These are phyloP conservation scores for Leucoraja ocellata DNA, from an alignment of 2,797 vertebrate genomes.

Conservation along the genomic window DNA sequence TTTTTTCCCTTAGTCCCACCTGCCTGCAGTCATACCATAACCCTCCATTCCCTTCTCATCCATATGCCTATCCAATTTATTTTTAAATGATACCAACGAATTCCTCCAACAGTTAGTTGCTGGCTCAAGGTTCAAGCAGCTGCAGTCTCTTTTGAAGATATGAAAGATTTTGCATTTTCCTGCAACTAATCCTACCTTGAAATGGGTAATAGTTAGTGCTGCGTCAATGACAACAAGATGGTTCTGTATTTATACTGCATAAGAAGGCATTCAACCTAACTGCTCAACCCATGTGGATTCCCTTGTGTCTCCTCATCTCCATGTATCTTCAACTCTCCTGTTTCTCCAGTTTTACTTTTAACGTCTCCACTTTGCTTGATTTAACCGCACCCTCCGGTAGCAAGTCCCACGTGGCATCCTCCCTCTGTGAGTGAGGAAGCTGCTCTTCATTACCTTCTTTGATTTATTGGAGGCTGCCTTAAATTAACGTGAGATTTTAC, in stretches of 20 bases:
- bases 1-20: too few species aligned
- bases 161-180: too few species aligned
- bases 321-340: background rate
- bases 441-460: background rate
- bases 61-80: too few species aligned
- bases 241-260: background rate
- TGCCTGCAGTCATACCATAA: too few species aligned
- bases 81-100: too few species aligned
- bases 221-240: background rate
- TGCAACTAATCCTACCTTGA: background rate
- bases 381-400: background rate
- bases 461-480: background rate
- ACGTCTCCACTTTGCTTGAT: background rate
- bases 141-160: too few species aligned
- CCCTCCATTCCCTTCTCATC: too few species aligned
- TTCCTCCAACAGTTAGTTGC: too few species aligned
- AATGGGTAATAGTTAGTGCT: background rate
- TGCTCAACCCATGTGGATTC: background rate
- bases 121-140: too few species aligned
- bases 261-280: background rate
- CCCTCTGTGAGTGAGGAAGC: background rate
- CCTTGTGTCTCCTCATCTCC: background rate
- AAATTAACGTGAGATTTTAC: background rate
- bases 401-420: background rate
- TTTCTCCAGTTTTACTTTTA: background rate